Evolutionary conservation across 2,797 vertebrate species (phyloP).

Genomic region (Ctenosaura bakeri): DNA sequence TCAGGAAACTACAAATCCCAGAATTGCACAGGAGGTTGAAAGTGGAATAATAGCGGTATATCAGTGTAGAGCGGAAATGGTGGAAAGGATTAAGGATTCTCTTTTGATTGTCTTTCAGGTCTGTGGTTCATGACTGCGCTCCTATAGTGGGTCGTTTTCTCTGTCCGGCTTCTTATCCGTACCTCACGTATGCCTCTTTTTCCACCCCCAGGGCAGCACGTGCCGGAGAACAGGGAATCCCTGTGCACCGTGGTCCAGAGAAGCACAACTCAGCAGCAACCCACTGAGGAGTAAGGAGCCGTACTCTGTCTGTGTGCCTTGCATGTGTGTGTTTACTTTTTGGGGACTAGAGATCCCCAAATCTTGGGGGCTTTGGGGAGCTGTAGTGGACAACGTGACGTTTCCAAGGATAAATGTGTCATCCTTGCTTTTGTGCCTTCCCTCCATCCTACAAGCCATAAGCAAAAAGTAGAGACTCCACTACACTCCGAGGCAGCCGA

Average conservation of each 20-base stretch:
- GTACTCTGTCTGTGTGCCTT: neutral
- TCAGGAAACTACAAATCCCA: no score
- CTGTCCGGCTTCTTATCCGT: no score
- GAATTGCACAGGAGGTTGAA: no score
- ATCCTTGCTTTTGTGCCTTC: neutral
- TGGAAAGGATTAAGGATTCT: no score
- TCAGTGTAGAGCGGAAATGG: no score
- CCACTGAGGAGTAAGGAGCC: slow-evolving; percentile 70
- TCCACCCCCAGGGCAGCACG: slow-evolving; percentile 63
- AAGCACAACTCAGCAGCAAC: slow-evolving; percentile 10
- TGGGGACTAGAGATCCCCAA: no score
- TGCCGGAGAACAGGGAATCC: slow-evolving; percentile 60
- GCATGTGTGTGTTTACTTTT: neutral
- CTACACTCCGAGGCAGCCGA: no score
- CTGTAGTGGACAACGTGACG: neutral
- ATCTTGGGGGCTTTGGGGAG: neutral
- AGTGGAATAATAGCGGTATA: no score
- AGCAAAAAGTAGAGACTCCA: no score
- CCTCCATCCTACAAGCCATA: neutral
- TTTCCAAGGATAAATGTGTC: neutral
- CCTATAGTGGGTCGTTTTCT: no score
- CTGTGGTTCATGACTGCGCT: no score
- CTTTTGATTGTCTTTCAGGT: no score
- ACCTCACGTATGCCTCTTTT: neutral
- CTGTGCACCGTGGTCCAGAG: slow-evolving; percentile 1